phyloP scores from a whole-genome alignment of 2,113 vertebrate genomes.

The Microcebus jonahi region DNA sequence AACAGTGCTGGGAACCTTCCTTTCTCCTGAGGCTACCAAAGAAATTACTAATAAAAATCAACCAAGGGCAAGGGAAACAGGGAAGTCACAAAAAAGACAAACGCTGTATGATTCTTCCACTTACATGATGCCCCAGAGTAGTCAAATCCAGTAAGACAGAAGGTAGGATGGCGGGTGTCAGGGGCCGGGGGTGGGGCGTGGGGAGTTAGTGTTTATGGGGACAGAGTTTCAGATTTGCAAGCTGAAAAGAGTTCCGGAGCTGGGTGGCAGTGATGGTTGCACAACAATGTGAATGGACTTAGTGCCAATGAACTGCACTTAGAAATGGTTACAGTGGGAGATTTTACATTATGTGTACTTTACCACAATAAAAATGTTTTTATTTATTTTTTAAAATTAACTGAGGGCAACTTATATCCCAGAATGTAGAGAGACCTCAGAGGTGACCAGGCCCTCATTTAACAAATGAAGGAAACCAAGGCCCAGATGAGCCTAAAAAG shows the following conservation, averaged over 20 bases:
- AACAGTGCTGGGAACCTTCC: not conserved
- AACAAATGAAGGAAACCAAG: not conserved
- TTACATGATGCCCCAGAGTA: not conserved
- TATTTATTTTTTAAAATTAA: not conserved
- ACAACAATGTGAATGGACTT: not conserved
- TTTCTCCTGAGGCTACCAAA: not conserved
- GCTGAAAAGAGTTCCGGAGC: not conserved
- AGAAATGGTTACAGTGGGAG: not conserved
- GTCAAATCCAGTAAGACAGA: not conserved
- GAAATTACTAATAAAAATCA: not conserved
- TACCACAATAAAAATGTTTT: not conserved
- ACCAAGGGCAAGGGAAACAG: not conserved
- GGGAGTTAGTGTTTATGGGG: not conserved
- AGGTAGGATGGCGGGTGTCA: not conserved
- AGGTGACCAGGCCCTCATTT: not conserved
- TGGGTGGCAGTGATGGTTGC: not conserved
- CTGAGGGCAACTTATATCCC: not conserved
- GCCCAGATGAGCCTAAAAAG: not conserved
- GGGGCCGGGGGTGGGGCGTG: not conserved
- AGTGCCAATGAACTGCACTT: not conserved
- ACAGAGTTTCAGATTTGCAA: not conserved
- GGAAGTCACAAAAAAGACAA: not conserved
- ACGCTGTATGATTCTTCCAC: not conserved
- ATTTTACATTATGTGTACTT: not conserved
- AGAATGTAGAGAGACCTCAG: not conserved